These are phyloP conservation scores for Percina caprodes DNA, from an alignment of 2,113 vertebrate species.

Conservation along the genomic window DNA sequence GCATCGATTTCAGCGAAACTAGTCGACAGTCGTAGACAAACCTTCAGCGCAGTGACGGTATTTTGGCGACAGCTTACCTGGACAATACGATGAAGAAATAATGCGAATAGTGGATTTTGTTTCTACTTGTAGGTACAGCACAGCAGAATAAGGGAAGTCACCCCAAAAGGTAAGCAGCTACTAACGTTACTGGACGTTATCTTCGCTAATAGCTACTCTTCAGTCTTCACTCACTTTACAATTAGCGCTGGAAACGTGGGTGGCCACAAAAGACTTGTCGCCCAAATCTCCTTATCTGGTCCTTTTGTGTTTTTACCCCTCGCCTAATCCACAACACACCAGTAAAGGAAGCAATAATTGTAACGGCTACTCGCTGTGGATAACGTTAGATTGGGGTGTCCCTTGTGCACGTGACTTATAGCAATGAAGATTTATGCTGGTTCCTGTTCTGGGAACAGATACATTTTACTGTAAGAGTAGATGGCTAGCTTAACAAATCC, in stretches of 20 bases:
- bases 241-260: not conserved
- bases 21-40: constrained; percentile 12
- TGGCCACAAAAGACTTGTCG: not conserved
- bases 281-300: not conserved
- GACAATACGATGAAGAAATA: constrained; percentile 35
- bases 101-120: constrained; percentile 65
- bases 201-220: not conserved
- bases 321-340: not conserved
- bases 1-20: constrained; percentile 22
- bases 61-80: constrained; percentile 24
- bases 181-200: not conserved
- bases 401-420: not conserved
- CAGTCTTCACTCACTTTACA: not conserved
- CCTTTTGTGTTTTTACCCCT: constrained; percentile 35
- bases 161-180: constrained; percentile 65
- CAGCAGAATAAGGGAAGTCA: constrained; percentile 41
- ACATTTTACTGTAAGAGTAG: not conserved
- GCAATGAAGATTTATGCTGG: not conserved
- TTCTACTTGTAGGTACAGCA: constrained; percentile 45
- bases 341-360: not conserved
- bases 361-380: not conserved
- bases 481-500: not conserved
- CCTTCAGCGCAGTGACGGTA: constrained; percentile 2
- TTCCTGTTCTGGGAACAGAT: not conserved
- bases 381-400: not conserved